Base-by-base conservation (phyloP, 2,888 invertebrate species). In the Gastracanthus pulcherrimus region DNA sequence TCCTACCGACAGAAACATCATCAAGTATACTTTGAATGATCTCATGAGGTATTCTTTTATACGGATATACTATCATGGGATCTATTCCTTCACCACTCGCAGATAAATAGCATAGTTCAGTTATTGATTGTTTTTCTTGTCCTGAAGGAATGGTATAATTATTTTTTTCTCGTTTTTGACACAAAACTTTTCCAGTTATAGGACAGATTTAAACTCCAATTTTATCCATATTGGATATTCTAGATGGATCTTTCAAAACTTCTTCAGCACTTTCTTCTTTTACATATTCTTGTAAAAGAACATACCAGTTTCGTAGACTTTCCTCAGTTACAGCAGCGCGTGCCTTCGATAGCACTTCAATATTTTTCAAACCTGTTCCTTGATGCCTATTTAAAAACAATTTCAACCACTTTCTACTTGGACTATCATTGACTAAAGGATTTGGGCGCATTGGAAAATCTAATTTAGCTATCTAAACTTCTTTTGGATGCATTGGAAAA, bases 41-140 rank as follows among this genome's bases (percentile, higher is more conserved):
- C 67, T 71, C 66, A 41, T 79, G 31, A 70, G 87, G 87, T 64
- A 88, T 84, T 83, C 85, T 84, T 71, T 86, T 84, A 76, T 88
- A 88, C 34, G 86, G 84, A 82, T 84, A 89, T 9, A 89, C 81
- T 26, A 89, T 87, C 87, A 88, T 86, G n/a, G 87, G 86, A 34
- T 87, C 87, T 67, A 86, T 84, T 29, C 86, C 75, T 64, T 85
- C 76, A 26, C 89, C 89, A 77, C 83, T 82, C 45, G 88, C 89
- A 72, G 82, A 82, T 34, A 83, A 83, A 9, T 78, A 80, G 29
- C 76, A 86, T 6, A 85, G 72, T 31, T 85, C 84, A 16, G 86
- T 85, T 5, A 87, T 82, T 3, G 76, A 78, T 80, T 85, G 83
- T 83, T 85, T 87, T 82, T 86, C 86, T 41, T 75, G 36, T 9